Base-by-base conservation (phyloP, 2,113 vertebrate species). In the Sceloporus tristichus region DNA sequence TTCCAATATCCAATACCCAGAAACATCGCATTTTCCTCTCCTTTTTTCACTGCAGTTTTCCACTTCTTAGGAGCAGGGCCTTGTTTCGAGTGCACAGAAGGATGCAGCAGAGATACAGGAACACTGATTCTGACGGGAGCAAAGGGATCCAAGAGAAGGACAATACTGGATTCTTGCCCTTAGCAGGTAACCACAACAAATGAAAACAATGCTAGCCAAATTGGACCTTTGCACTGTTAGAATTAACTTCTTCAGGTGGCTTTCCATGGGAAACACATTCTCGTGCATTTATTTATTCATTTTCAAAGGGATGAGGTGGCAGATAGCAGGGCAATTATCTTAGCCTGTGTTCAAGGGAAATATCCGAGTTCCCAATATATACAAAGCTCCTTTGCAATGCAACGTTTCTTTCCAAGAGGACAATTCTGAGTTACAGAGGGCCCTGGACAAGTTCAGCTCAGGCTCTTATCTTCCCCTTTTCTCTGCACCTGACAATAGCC, bases 401-500 rank as follows among this genome's bases (percentile, higher is more conserved):
- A 93, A 71, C 92, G 90, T 90, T 86, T 88, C 81, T 92, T 90
- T 82, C 88, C 90, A 80, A 83, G 85, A 71, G 82, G 92, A 93
- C 0, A 4, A 62, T 75, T 91, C 93, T 93, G 83, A 89, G 94
- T 93, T 92, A 93, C 91, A 85, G 8, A 92, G 91, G 79, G 54
- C 68, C 34, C 90, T 1, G 65, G 88, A 79, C 89, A 93, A 92
- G 94, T 91, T 92, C 94, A 87, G 25, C 66, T 85, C 18, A 73
- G 19, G 18, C 25, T 23, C 38, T 90, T 90, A 92, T 82, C 84
- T 85, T 94, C 29, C 90, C 83, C 86, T 82, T 34, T 89, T 91
- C 88, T 74, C 89, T 92, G 87, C 2, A 29, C 29, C 90, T 56
- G 91, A 96, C 94, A 94, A 92, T 92, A 93, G 90, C 92, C 93